Evolutionary conservation across 2,113 vertebrate genomes (phyloP), one percentile per base, ranked within the genome.

Genomic region (Silurus meridionalis): DNA sequence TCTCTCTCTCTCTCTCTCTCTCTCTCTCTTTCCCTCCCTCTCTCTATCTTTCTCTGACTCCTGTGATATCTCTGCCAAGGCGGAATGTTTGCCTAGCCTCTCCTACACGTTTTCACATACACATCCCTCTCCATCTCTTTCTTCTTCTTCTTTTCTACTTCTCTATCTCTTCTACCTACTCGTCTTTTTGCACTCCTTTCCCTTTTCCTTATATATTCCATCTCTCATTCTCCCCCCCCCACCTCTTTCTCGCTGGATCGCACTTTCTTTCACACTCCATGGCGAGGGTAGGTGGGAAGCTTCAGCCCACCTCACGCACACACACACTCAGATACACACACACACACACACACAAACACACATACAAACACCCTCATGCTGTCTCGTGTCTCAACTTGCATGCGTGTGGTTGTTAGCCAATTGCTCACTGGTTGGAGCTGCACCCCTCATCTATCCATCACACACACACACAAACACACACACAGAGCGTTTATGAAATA

Each of bases 71-170:
- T 86, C 93, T 91, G 91, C 92, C 91, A 94, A 85, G 93, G 88
- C 87, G 84, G 93, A 60, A 78, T 91, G 94, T 94, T 96, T 95
- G 94, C 93, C 93, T 87, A 95, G 94, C 95, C 94, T 95, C 95
- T 96, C 96, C 96, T 95, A 96, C 95, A 93, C 94, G 93, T 90
- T 94, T 95, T 95, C 94, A 91, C 93, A 93, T 93, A 92, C 90
- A 83, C 85, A 83, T 74, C 77, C 52, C 61, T 63, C 91, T 91
- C 91, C 92, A 92, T 91, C 90, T 91, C 55, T 15, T 46, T 50
- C 50, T 46, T n/a, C n/a, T 82, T 69, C 67, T 80, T 48, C 66
- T 37, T 61, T 91, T 92, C 90, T 92, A 92, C 91, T 67, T 69
- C 79, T 82, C 55, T 48, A n/a, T 52, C 74, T 48, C 71, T 58